Percentiles rank a stretch among this genome's conserved stretches.
Conservation (phyloP, 2,888 invertebrate genomes). For the Euclidia mi region DNA sequence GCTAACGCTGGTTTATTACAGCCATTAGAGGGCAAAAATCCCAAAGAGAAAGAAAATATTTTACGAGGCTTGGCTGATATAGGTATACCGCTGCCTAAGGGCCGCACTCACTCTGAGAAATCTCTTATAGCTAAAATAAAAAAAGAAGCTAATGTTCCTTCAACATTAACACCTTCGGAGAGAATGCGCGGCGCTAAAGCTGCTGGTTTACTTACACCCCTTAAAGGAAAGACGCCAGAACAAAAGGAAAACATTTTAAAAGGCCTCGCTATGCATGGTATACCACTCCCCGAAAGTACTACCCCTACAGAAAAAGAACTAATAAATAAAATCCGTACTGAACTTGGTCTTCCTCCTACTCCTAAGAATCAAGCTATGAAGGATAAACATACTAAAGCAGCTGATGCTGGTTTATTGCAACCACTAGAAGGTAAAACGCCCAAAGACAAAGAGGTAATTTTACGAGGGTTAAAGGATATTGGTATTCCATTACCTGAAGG, state of each 20-base stretch:
- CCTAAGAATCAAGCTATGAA: slow-evolving; percentile 47
- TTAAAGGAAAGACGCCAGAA: no score
- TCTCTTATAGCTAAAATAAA: slow-evolving; percentile 46
- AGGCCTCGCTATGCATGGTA: slow-evolving; percentile 52
- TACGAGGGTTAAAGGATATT: slow-evolving; percentile 27
- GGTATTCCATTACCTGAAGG: slow-evolving; percentile 50
- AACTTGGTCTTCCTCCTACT: slow-evolving; percentile 60
- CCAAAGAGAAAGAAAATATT: slow-evolving; percentile 53
- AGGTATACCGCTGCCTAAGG: slow-evolving; percentile 46
- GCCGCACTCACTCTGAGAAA: slow-evolving; percentile 49
- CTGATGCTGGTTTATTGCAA: slow-evolving; percentile 44
- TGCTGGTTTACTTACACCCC: no score
- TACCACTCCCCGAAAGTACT: slow-evolving; percentile 58
- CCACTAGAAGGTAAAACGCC: slow-evolving; percentile 50
- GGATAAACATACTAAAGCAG: slow-evolving; percentile 48
- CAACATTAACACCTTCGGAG: slow-evolving; percentile 36
- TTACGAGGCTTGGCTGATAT: slow-evolving; percentile 31
- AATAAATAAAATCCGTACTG: slow-evolving; percentile 15
- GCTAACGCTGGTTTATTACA: background rate
- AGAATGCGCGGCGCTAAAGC: slow-evolving; percentile 40
- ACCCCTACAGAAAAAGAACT: slow-evolving; percentile 1
- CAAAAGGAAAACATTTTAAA: slow-evolving; percentile 48
- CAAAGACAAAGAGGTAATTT: slow-evolving; percentile 45
- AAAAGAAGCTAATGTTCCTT: slow-evolving; percentile 55
- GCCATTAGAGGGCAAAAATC: slow-evolving; percentile 24